Evolutionary conservation across 1,140 invertebrate genomes (phyloP).

Genomic region (Aphelinus certus): DNA sequence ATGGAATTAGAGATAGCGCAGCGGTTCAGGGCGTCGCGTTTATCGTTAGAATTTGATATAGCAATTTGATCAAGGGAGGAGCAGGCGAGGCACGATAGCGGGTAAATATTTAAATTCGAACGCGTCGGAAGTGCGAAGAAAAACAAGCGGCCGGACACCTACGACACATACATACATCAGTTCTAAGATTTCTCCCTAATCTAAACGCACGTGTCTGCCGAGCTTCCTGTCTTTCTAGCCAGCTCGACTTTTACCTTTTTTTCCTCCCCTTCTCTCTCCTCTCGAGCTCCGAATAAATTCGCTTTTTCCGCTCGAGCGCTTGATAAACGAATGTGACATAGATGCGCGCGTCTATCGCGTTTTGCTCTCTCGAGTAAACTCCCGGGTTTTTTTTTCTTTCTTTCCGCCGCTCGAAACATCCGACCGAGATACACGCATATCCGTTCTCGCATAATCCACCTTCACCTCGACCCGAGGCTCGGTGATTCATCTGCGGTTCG

Average conservation of each 20-base stretch:
- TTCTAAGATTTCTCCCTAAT: constrained; percentile 46
- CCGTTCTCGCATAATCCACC: too few species aligned
- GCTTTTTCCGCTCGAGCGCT: too few species aligned
- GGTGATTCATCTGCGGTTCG: too few species aligned
- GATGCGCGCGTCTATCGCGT: neutral
- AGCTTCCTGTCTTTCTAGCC: constrained; percentile 43
- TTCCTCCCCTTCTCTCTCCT: neutral
- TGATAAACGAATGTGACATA: too few species aligned
- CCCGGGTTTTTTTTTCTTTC: too few species aligned
- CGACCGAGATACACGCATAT: too few species aligned
- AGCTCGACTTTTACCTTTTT: constrained; percentile 10
- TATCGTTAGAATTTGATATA: too few species aligned
- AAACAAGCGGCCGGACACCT: neutral
- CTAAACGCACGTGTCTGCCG: constrained; percentile 43
- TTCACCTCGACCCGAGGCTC: too few species aligned
- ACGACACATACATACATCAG: constrained; percentile 33
- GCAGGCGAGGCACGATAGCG: constrained; percentile 9
- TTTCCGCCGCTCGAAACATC: too few species aligned
- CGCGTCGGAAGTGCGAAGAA: constrained; percentile 18
- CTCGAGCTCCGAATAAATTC: too few species aligned
- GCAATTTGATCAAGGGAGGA: constrained; percentile 3
- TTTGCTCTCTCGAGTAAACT: neutral
- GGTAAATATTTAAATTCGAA: constrained; percentile 37
- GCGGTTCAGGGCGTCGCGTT: too few species aligned
- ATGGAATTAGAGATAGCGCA: too few species aligned